Evolutionary conservation across 2,797 vertebrate species (phyloP), one percentile per base, ranked within the genome.

Genomic region (Xiphophorus birchmanni): DNA sequence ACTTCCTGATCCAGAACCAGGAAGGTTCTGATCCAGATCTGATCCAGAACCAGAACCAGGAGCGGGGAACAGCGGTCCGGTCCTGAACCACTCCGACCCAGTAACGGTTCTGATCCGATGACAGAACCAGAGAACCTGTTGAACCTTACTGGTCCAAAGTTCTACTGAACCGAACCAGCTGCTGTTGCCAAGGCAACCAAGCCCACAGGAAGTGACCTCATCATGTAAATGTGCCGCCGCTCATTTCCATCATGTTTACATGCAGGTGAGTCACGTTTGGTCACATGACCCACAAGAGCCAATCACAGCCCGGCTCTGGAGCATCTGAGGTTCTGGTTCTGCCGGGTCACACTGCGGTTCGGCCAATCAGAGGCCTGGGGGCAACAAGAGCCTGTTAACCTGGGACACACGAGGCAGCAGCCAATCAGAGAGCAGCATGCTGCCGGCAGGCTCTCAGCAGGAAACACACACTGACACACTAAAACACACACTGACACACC

Each of bases 181-280:
- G 15, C 3, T 48, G 44, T 12, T 32, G 7, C 60, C 15, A 8
- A 65, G 35, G 32, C 47, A 48, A 35, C 60, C 15, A 8, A 37
- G 18, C 32, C 47, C 58, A 9, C 29, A 78, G 32, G 42, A 35
- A 11, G 29, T 75, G 74, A 42, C 54, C 37, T 74, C 76, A 52
- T 2, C 15, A 94, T 93, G 91, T 90, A 95, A 94, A 95, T 88
- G 10, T 3, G 11, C 32, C 56, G 65, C 35, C 29, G 26, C 35
- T 77, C 17, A 9, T 82, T 77, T 80, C 85, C 67, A 82, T 82
- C 12, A n/a, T 29, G 26, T 75, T 80, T 80, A 44, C 63, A 54
- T 80, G 74, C 26, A 23, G 26, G 29, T 56, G 73, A 79, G n/a
- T 76, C 82, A 73, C 67, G 60, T 32, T 0, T 35, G 47, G 79